Evolutionary conservation across 2,113 vertebrate genomes (phyloP).

Genomic region (Amia ocellicauda): DNA sequence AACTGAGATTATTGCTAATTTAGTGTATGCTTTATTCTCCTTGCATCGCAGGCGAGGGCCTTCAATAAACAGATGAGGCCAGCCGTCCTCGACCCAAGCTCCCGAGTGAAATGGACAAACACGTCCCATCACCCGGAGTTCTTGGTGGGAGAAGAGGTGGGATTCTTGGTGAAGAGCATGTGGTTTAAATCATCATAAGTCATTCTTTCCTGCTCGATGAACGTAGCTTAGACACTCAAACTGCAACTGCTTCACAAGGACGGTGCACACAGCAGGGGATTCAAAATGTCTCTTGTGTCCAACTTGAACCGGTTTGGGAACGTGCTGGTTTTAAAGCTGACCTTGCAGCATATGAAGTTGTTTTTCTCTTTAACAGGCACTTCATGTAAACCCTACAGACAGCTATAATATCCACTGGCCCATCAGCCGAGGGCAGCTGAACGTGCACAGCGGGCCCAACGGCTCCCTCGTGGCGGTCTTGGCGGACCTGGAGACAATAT

Average conservation of each 20-base stretch:
- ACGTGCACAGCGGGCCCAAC: slow-evolving; percentile 79
- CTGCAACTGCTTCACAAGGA: too few relatives aligned
- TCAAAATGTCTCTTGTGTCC: too few relatives aligned
- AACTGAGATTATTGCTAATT: too few relatives aligned
- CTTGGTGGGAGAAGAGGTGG: slow-evolving; percentile 94
- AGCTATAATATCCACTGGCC: slow-evolving; percentile 92
- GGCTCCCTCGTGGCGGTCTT: slow-evolving; percentile 87
- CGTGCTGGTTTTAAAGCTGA: too few relatives aligned
- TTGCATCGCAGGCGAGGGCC: slow-evolving; percentile 71
- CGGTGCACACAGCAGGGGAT: too few relatives aligned
- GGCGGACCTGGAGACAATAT: slow-evolving; percentile 89
- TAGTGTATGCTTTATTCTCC: slow-evolving; percentile 5
- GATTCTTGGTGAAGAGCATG: too few relatives aligned
- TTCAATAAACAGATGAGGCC: slow-evolving; percentile 94
- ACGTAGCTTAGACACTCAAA: too few relatives aligned
- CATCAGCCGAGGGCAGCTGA: slow-evolving; percentile 84
- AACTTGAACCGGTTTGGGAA: too few relatives aligned
- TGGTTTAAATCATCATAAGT: too few relatives aligned
- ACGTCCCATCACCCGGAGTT: slow-evolving; percentile 83
- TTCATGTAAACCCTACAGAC: slow-evolving; percentile 86
- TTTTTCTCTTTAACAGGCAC: slow-evolving; percentile 63
- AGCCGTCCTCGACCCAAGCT: slow-evolving; percentile 85
- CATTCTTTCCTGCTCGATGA: too few relatives aligned
- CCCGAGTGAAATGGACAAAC: slow-evolving; percentile 90
- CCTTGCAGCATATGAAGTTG: not conserved